phyloP scores from a whole-genome alignment of 2,113 vertebrate species.

The Ciconia maguari region DNA sequence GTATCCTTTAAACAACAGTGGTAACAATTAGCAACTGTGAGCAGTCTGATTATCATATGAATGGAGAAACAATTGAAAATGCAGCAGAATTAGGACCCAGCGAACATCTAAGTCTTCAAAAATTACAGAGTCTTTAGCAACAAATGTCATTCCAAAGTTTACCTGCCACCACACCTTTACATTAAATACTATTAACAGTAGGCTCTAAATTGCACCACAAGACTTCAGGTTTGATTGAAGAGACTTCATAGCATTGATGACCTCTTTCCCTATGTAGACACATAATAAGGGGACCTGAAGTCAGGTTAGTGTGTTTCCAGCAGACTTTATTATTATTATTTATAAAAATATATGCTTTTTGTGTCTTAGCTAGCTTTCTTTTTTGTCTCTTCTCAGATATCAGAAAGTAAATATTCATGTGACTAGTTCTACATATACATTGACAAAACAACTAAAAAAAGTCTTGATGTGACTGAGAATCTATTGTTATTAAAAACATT shows the following conservation, averaged over 20 bases:
- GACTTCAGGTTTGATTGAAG: background rate
- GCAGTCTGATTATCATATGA: background rate
- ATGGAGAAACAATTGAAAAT: constrained; percentile 23
- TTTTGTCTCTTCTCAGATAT: background rate
- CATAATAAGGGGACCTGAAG: background rate
- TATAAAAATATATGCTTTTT: background rate
- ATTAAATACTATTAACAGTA: background rate
- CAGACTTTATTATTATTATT: background rate
- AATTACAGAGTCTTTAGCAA: constrained; percentile 41
- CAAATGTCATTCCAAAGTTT: constrained; percentile 32
- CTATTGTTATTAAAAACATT: background rate
- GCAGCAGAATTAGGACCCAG: constrained; percentile 11
- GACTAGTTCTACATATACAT: background rate
- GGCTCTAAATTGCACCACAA: background rate
- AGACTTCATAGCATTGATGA: background rate
- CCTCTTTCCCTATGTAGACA: background rate
- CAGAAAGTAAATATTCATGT: background rate
- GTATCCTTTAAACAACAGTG: background rate
- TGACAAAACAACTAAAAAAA: background rate
- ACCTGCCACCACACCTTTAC: background rate
- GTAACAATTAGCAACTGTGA: constrained; percentile 36
- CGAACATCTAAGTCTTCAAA: constrained; percentile 21
- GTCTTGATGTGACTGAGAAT: background rate
- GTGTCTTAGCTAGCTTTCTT: background rate
- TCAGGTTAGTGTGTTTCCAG: background rate